Conservation (phyloP, 2,888 invertebrate genomes). For the Nebria brevicollis region DNA sequence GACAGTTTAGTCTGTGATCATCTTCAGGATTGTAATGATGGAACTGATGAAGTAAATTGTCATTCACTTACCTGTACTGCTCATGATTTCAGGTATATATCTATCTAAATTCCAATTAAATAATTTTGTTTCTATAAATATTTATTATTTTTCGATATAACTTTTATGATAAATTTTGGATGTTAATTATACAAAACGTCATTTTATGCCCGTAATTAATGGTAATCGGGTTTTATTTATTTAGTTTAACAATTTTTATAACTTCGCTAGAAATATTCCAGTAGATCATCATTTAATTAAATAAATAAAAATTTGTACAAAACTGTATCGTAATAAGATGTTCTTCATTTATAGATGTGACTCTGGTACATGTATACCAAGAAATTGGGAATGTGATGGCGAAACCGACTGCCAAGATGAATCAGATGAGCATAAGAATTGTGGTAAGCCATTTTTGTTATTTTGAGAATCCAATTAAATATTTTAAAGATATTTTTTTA, state of each 20-base stretch:
- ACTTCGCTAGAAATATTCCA: too few relatives aligned
- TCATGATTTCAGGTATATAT: conserved; percentile 61
- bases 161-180: too few relatives aligned
- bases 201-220: too few relatives aligned
- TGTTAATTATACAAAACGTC: too few relatives aligned
- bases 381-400: conserved; percentile 76
- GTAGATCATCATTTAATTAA: neutral
- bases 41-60: conserved; percentile 64
- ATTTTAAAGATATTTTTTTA: too few relatives aligned
- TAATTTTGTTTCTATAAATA: neutral
- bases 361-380: conserved; percentile 75
- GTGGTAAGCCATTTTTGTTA: conserved; percentile 58
- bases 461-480: neutral
- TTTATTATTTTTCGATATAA: neutral
- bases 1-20: conserved; percentile 66
- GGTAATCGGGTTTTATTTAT: too few relatives aligned
- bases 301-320: neutral
- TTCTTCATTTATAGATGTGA: conserved; percentile 68
- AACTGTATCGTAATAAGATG: neutral
- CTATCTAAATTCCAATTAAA: conserved; percentile 36
- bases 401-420: conserved; percentile 79
- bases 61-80: conserved; percentile 54
- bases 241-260: too few relatives aligned
- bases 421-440: conserved; percentile 76
- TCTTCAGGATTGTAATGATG: conserved; percentile 63